Percentiles rank a stretch among this genome's conserved stretches.
Conservation (phyloP, 2,888 invertebrate species). For the Aelia acuminata region DNA sequence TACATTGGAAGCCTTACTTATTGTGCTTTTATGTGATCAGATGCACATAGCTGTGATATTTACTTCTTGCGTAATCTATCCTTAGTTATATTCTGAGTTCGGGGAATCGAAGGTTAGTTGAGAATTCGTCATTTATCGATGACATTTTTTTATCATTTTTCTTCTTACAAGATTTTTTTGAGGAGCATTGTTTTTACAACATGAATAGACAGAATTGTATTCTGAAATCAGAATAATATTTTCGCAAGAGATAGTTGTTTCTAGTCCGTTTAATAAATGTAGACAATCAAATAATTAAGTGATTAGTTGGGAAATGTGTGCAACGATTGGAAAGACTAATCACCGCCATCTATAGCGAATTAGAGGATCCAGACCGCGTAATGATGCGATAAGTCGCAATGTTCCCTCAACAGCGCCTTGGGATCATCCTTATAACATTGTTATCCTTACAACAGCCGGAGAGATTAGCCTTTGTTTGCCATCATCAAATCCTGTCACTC, state of each 20-base stretch:
- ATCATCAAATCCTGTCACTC: constrained; percentile 8
- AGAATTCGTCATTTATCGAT: too few relatives aligned
- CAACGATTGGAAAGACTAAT: not conserved
- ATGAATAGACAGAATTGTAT: not conserved
- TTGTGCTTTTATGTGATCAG: too few relatives aligned
- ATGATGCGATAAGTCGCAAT: not conserved
- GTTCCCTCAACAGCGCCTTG: not conserved
- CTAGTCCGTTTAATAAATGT: not conserved
- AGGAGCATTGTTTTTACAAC: too few relatives aligned
- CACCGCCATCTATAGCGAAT: not conserved
- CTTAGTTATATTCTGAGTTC: too few relatives aligned
- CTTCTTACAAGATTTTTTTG: too few relatives aligned
- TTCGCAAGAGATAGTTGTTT: not conserved
- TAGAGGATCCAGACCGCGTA: not conserved
- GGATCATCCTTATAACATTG: not conserved
- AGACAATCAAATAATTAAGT: not conserved
- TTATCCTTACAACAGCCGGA: not conserved
- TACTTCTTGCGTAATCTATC: too few relatives aligned
- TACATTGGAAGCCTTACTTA: too few relatives aligned
- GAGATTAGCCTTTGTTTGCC: not conserved
- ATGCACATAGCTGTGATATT: too few relatives aligned
- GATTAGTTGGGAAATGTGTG: not conserved
- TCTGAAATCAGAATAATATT: not conserved
- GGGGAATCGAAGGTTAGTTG: too few relatives aligned
- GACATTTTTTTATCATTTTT: too few relatives aligned